These are phyloP conservation scores for Eptatretus atami DNA, from an alignment of 2,797 vertebrate species.

Conservation along the genomic window DNA sequence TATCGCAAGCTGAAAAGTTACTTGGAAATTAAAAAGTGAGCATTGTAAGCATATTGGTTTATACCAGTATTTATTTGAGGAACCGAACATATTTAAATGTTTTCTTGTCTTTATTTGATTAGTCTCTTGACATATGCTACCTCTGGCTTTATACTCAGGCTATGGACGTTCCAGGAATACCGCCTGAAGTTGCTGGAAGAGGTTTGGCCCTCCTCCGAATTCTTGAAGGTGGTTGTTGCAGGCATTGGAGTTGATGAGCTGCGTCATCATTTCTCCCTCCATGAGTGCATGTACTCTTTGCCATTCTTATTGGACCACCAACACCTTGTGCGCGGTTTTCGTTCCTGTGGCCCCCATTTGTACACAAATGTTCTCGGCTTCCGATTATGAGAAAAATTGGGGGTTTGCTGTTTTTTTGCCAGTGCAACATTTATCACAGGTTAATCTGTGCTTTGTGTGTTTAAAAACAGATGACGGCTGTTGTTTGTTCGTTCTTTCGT, in stretches of 20 bases:
- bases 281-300: conserved; percentile 78
- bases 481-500: no score
- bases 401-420: conserved; percentile 3
- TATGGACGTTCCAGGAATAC: conserved; percentile 37
- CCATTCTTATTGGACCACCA: conserved; percentile 41
- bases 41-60: no score
- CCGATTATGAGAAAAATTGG: conserved; percentile 38
- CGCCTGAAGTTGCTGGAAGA: conserved; percentile 30
- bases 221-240: conserved; percentile 37
- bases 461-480: no score
- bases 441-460: no score
- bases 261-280: conserved; percentile 59
- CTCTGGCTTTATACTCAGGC: conserved; percentile 16
- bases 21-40: no score
- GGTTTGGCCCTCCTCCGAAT: conserved; percentile 25
- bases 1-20: no score
- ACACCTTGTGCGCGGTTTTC: conserved; percentile 34
- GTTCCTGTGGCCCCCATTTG: conserved; percentile 75
- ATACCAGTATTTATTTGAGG: no score
- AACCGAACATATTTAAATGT: neutral
- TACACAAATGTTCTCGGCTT: conserved; percentile 37
- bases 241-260: conserved; percentile 22
- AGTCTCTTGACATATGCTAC: conserved; percentile 7
- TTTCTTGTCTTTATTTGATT: conserved; percentile 5
- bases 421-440: no score